These are phyloP conservation scores for Peucedramus taeniatus DNA, from an alignment of 2,113 vertebrate species.

Conservation along the genomic window DNA sequence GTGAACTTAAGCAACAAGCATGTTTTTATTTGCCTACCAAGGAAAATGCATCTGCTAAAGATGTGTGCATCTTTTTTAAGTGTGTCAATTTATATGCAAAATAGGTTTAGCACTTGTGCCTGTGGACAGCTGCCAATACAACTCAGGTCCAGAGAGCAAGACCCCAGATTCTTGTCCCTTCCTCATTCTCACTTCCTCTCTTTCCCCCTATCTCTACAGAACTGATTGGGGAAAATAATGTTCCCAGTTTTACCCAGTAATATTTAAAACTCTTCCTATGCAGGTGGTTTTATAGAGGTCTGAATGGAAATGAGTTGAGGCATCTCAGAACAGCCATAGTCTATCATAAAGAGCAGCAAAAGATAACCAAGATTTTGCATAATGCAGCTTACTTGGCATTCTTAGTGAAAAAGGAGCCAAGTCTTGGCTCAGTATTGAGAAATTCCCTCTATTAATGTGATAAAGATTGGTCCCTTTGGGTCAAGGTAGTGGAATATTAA, in stretches of 20 bases:
- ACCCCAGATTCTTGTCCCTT: neutral
- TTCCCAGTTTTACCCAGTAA: constrained; percentile 20
- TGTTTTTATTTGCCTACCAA: constrained; percentile 60
- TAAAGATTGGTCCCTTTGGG: constrained; percentile 48
- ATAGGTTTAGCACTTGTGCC: constrained; percentile 54
- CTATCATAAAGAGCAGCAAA: constrained; percentile 14
- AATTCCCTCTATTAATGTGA: constrained; percentile 42
- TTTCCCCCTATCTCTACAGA: neutral
- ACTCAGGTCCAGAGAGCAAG: neutral
- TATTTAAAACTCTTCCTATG: constrained; percentile 50
- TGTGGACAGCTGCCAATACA: constrained; percentile 42
- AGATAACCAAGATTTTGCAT: constrained; percentile 42
- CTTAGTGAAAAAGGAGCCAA: constrained; percentile 18
- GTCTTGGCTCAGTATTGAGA: neutral
- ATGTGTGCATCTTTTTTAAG: constrained; percentile 63
- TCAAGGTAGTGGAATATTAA: constrained; percentile 57
- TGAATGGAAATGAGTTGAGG: constrained; percentile 60
- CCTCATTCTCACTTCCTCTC: neutral
- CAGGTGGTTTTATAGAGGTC: constrained; percentile 40
- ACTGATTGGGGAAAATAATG: constrained; percentile 36
- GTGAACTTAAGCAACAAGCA: constrained; percentile 47
- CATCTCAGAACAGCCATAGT: constrained; percentile 60
- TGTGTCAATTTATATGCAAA: constrained; percentile 76
- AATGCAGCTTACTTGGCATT: constrained; percentile 35
- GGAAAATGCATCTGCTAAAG: constrained; percentile 63